Base-by-base conservation (phyloP, 2,888 invertebrate species). In the Sarcophaga variegata region DNA sequence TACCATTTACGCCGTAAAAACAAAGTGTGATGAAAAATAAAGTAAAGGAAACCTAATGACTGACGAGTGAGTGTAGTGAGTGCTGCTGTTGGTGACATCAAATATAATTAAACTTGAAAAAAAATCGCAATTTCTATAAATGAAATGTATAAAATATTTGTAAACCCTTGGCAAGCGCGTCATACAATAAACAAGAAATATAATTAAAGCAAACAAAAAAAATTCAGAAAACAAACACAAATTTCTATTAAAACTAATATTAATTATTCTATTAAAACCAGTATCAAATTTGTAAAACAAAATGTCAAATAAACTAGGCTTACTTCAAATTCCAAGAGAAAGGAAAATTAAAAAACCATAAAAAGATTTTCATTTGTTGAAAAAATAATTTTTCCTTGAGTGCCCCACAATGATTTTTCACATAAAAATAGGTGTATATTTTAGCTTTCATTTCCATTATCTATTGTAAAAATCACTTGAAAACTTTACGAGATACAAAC, bases 71-170 rank as follows among this genome's bases (percentile, higher is more conserved):
- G 27, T 59, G 25, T 64, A n/a, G 69, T 69, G 45, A 54, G 20
- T 22, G 27, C 20, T 14, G 49, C 64, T 77, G 64, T 47, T 25
- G 60, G 20, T 71, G 77, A 72, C 71, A 83, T 11, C 37, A 70
- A 72, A 83, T 72, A n/a, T 74, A 81, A 81, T 74, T 81, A 81
- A 47, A 14, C 1, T 49, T 49, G 10, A 49, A 49, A 49, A 49
- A 49, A 49, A 49, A 3, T 14, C 49, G 4, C 14, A 49, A 49
- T 49, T 49, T 49, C 4, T 49, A 25, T 70, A 49, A 22, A 70
- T 47, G 47, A 70, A 70, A 70, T 25, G 14, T 4, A 49, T 22
- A 63, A 22, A 63, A 12, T 69, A 22, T 49, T 69, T 4, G 2
- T 0, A 14, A 49, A 14, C 12, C 49, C 49, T 14, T 49, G 12